Evolutionary conservation across 2,797 vertebrate genomes (phyloP).

Genomic region (Labeo calbasu): DNA sequence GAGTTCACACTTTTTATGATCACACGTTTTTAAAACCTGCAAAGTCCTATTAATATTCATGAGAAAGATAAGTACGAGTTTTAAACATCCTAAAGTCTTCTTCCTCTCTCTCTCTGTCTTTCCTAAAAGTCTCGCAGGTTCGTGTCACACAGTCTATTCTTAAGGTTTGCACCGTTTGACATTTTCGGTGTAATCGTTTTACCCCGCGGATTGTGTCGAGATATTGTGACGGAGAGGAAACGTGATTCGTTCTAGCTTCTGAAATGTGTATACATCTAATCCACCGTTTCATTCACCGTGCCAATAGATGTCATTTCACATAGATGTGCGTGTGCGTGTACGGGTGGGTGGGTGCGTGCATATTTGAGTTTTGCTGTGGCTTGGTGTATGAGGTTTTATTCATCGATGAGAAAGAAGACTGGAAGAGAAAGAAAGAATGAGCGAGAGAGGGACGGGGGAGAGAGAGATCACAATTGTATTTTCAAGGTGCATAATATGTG

Average conservation of each 20-base stretch:
- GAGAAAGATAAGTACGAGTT: neutral
- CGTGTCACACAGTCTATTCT: slow-evolving; percentile 71
- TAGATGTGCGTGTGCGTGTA: slow-evolving; percentile 66
- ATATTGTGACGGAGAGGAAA: slow-evolving; percentile 74
- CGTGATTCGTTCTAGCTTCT: slow-evolving; percentile 87
- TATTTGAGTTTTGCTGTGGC: slow-evolving; percentile 30
- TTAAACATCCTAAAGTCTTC: neutral
- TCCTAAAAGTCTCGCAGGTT: slow-evolving; percentile 58
- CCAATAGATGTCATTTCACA: slow-evolving; percentile 81
- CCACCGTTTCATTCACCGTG: slow-evolving; percentile 83
- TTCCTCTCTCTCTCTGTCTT: neutral
- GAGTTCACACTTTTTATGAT: neutral
- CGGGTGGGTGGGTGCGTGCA: slow-evolving; percentile 32
- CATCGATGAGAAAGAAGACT: slow-evolving; percentile 8
- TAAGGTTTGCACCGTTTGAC: slow-evolving; percentile 63
- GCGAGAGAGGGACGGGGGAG: neutral
- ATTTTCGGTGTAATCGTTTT: slow-evolving; percentile 79
- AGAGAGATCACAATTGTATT: slow-evolving; percentile 22
- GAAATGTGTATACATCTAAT: slow-evolving; percentile 77
- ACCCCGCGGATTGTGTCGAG: slow-evolving; percentile 58
- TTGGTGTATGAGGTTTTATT: slow-evolving; percentile 28
- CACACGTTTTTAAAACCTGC: neutral
- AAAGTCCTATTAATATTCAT: slow-evolving; percentile 9
- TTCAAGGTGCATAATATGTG: slow-evolving; percentile 7
- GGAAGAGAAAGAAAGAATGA: slow-evolving; percentile 10